phyloP scores from a whole-genome alignment of 2,113 vertebrate genomes.

The Crotalus helleri region DNA sequence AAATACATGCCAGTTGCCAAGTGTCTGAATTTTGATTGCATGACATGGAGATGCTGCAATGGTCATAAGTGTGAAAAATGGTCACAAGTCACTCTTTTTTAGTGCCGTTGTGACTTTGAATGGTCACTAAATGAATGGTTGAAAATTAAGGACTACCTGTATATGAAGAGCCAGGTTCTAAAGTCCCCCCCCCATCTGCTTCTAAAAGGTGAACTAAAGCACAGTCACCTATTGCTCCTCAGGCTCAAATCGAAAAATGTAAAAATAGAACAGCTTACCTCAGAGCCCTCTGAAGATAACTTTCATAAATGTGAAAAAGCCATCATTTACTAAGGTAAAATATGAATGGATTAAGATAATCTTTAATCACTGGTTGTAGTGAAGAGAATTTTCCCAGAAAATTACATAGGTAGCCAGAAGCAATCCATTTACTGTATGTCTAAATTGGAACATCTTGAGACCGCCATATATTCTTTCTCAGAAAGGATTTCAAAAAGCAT shows the following conservation, averaged over 20 bases:
- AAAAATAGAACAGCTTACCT: slow-evolving; percentile 22
- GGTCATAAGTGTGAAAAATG: too few relatives aligned
- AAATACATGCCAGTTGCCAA: too few relatives aligned
- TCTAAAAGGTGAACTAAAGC: not conserved
- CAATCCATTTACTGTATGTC: not conserved
- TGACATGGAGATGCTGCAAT: too few relatives aligned
- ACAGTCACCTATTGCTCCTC: not conserved
- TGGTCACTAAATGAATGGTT: too few relatives aligned
- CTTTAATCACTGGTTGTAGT: slow-evolving; percentile 1
- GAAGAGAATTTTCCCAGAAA: not conserved
- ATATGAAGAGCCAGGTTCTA: not conserved
- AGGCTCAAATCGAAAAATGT: slow-evolving; percentile 9
- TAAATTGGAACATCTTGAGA: slow-evolving; percentile 6
- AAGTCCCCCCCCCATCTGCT: not conserved
- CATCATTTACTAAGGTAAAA: slow-evolving; percentile 11
- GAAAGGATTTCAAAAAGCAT: not conserved
- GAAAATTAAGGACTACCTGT: too few relatives aligned
- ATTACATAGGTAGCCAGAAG: slow-evolving; percentile 6
- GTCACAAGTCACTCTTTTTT: too few relatives aligned
- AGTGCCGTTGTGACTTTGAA: too few relatives aligned
- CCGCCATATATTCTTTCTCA: not conserved
- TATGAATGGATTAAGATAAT: not conserved
- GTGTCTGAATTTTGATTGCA: too few relatives aligned
- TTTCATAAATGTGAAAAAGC: slow-evolving; percentile 16
- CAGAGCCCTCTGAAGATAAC: not conserved